Percentiles rank a stretch among this genome's conserved stretches.
phyloP scores from a whole-genome alignment of 2,797 vertebrate species.

The Octomys mimax region DNA sequence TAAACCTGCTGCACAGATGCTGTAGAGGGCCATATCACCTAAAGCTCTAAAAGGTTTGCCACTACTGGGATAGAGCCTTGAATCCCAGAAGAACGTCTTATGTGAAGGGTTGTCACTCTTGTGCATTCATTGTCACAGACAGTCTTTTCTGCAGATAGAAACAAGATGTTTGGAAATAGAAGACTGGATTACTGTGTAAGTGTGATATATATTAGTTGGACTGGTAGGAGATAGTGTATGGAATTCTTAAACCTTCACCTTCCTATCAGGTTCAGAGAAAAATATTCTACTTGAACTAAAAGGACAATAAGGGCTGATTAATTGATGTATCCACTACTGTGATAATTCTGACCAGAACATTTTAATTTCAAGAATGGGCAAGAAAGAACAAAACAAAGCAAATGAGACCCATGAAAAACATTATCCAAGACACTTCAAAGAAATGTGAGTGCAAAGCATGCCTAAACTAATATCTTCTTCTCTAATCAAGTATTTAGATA shows the following conservation, averaged over 20 bases:
- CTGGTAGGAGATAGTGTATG: neutral
- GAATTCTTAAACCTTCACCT: neutral
- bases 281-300: neutral
- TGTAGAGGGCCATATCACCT: neutral
- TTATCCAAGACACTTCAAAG: neutral
- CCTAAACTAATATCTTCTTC: neutral
- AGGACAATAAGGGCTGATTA: neutral
- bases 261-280: neutral
- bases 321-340: neutral
- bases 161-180: neutral
- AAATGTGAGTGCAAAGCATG: neutral
- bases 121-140: neutral
- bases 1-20: neutral
- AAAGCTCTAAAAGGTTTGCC: neutral
- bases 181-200: neutral
- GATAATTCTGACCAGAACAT: neutral
- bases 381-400: neutral
- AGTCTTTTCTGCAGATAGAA: neutral
- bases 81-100: neutral
- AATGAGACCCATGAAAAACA: constrained; percentile 16
- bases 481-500: neutral
- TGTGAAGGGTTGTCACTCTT: neutral
- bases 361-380: neutral
- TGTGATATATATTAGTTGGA: neutral
- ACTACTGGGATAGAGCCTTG: neutral